Percentiles rank a stretch among this genome's conserved stretches.
Conservation (phyloP, 2,888 invertebrate species). For the Agonopterix arenella region DNA sequence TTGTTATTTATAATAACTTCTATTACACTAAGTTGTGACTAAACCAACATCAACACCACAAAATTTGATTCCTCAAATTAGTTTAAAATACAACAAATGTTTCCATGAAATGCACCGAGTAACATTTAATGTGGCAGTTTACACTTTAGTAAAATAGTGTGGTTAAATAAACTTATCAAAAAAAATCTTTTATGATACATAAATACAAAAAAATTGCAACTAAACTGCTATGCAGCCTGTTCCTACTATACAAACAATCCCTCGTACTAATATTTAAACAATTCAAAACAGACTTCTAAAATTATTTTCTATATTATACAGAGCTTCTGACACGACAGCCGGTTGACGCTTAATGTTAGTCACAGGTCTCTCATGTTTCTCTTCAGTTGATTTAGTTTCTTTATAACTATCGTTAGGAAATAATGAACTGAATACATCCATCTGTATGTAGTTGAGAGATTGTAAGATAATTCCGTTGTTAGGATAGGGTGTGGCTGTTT, state of each 20-base stretch:
- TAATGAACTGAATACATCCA: slow-evolving; percentile 65
- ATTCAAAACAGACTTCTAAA: slow-evolving; percentile 64
- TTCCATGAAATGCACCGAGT: too few species aligned
- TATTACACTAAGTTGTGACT: too few species aligned
- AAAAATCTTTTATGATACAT: not conserved
- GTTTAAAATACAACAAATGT: too few species aligned
- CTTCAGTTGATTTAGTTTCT: slow-evolving; percentile 15
- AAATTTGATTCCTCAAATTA: too few species aligned
- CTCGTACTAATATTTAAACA: slow-evolving; percentile 10
- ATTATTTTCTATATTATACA: slow-evolving; percentile 61
- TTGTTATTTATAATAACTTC: too few species aligned
- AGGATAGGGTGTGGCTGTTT: slow-evolving; percentile 53
- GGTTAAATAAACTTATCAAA: not conserved
- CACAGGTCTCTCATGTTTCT: slow-evolving; percentile 28
- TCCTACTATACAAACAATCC: slow-evolving; percentile 10
- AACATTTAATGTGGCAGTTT: too few species aligned
- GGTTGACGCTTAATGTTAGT: slow-evolving; percentile 33
- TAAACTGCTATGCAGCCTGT: slow-evolving; percentile 12
- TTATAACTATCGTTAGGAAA: slow-evolving; percentile 35
- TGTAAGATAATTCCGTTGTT: slow-evolving; percentile 61
- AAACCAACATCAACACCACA: too few species aligned
- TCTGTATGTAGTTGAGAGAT: slow-evolving; percentile 68
- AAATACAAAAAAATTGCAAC: slow-evolving; percentile 11
- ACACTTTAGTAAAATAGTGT: too few species aligned
- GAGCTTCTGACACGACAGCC: slow-evolving; percentile 50